phyloP scores from a whole-genome alignment of 2,797 vertebrate species.

The Oreochromis grahami region DNA sequence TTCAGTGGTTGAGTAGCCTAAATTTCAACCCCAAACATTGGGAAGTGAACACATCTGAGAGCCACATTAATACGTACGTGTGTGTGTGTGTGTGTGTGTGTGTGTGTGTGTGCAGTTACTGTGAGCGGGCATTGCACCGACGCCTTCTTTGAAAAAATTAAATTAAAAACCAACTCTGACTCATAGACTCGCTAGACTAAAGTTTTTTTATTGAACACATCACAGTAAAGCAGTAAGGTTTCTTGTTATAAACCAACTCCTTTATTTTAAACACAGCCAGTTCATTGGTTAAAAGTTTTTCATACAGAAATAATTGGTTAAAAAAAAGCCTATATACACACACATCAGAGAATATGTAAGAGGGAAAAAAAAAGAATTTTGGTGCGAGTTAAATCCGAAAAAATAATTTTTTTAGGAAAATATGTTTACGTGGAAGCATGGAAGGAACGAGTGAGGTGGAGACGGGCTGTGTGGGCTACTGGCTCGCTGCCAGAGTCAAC shows the following conservation, averaged over 20 bases:
- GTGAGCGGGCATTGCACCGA: neutral
- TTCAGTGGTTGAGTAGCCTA: constrained; percentile 42
- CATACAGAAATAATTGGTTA: neutral
- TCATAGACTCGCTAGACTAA: neutral
- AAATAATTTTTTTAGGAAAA: neutral
- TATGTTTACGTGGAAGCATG: rapidly evolving
- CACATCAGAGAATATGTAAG: neutral
- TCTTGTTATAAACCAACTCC: constrained; percentile 13
- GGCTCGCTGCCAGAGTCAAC: constrained; percentile 25
- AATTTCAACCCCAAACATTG: constrained; percentile 47
- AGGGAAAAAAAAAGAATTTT: constrained; percentile 10
- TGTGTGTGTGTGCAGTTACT: neutral
- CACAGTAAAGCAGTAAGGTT: neutral
- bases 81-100: neutral
- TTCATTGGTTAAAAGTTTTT: neutral
- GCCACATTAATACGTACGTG: constrained; percentile 26
- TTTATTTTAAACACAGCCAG: neutral
- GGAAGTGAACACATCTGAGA: constrained; percentile 54
- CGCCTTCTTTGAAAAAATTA: neutral
- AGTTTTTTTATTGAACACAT: neutral
- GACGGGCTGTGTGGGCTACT: rapidly evolving
- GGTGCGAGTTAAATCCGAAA: constrained; percentile 19
- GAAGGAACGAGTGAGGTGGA: neutral
- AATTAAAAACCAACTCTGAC: rapidly evolving
- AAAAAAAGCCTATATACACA: neutral